Base-by-base conservation (phyloP, 1,140 invertebrate species). In the Orius insidiosus region DNA sequence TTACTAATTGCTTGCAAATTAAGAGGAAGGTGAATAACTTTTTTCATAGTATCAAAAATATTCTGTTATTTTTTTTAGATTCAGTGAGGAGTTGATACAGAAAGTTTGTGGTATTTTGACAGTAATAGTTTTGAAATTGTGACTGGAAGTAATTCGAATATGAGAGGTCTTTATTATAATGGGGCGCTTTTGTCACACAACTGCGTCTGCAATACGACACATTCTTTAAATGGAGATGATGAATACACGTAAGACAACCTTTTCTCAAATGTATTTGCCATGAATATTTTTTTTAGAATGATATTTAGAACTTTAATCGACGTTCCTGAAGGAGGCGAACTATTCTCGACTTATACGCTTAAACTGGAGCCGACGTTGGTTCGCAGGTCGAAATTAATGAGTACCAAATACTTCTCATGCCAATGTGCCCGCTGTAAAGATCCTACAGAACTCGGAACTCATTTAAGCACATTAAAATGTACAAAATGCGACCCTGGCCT, bases 321-420 rank as follows among this genome's bases (percentile, higher is more conserved):
- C 19, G 68, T 87, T 35, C 66, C 71, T 24, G 66, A 71, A 38
- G 76, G 71, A 1, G 67, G 71, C 19, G 66, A 74, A 54, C 63
- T 88, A 18, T 74, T 71, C 47, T 69, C 78, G 32, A 80, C 77
- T 54, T 87, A 88, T 53, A 80, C 82, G 0, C 74, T 83, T 55
- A 75, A 76, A 0, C 57, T 88, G 10, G 34, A 46, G 10, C 51
- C 56, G 13, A 88, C 85, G 0, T 55, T 78, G n/a, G 58, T 78
- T 9, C 66, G 85, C 9, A 68, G 82, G 34, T 69, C 75, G 49
- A 71, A 74, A 56, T 63, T 89, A 0, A 61, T 69, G 9, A 69
- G 78, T 54, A 73, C 76, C 18, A 85, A 86, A 63, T 78, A 78
- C 58, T 87, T 88, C 56, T 64, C 68, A 3, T 87, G 83, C 56